Conservation (phyloP, 2,797 vertebrate genomes). For the Bothrops alternatus region DNA sequence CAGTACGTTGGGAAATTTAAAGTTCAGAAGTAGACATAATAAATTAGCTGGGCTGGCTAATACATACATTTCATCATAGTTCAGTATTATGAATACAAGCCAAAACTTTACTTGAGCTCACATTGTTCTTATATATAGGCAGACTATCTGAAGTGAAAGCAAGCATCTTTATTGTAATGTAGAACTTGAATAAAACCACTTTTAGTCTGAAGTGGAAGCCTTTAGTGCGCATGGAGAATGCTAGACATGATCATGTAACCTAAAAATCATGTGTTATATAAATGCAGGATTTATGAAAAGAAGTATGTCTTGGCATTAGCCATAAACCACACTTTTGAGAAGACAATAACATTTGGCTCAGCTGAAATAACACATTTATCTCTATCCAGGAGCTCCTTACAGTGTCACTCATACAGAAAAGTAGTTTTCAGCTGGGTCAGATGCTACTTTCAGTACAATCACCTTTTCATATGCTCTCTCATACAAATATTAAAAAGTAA, state of each 20-base stretch:
- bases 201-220: background rate
- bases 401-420: background rate
- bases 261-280: background rate
- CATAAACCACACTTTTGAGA: background rate
- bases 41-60: background rate
- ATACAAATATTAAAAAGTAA: background rate
- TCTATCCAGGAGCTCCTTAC: background rate
- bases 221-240: background rate
- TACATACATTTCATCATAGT: background rate
- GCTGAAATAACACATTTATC: background rate
- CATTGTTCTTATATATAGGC: background rate
- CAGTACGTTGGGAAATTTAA: background rate
- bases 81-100: background rate
- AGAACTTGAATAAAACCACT: background rate
- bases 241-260: background rate
- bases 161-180: background rate
- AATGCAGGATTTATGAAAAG: background rate
- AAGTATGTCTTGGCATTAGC: background rate
- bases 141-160: background rate
- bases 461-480: background rate
- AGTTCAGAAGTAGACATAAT: conserved; percentile 10
- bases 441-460: background rate
- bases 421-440: background rate
- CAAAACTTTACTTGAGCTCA: background rate
- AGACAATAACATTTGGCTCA: background rate